Evolutionary conservation across 2,797 vertebrate species (phyloP).

Genomic region (Lepilemur ruficaudatus): DNA sequence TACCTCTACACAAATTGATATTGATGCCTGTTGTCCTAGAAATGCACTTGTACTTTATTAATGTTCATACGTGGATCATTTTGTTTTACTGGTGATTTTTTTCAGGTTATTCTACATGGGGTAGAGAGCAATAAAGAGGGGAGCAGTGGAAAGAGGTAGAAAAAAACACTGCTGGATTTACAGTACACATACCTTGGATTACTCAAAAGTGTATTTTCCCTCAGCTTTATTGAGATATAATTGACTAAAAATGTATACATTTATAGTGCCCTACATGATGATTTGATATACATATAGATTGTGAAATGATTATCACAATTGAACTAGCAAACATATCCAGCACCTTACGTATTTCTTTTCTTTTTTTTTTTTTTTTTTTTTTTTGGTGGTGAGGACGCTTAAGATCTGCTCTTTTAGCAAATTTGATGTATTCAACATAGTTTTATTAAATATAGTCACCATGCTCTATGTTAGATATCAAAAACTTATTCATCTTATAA

Average conservation of each 20-base stretch:
- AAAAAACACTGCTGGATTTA: neutral
- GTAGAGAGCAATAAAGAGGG: neutral
- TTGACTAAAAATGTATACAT: neutral
- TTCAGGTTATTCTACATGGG: neutral
- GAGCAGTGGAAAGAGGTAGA: neutral
- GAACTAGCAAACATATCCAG: neutral
- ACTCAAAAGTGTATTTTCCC: neutral
- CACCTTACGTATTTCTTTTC: neutral
- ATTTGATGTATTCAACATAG: neutral
- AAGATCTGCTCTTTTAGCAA: neutral
- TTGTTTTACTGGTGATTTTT: slow-evolving; percentile 22
- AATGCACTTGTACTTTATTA: slow-evolving; percentile 35
- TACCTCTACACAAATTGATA: slow-evolving; percentile 55
- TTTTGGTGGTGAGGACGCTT: neutral
- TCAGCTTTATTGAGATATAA: neutral
- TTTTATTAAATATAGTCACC: neutral
- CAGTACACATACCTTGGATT: neutral
- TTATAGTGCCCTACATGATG: neutral
- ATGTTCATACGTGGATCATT: slow-evolving; percentile 31
- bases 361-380: no score
- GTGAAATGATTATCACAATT: neutral
- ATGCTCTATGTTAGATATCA: neutral
- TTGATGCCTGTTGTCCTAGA: slow-evolving; percentile 47
- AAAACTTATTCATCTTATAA: neutral
- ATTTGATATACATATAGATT: neutral